phyloP scores from a whole-genome alignment of 2,113 vertebrate species.

The Tachycineta bicolor region DNA sequence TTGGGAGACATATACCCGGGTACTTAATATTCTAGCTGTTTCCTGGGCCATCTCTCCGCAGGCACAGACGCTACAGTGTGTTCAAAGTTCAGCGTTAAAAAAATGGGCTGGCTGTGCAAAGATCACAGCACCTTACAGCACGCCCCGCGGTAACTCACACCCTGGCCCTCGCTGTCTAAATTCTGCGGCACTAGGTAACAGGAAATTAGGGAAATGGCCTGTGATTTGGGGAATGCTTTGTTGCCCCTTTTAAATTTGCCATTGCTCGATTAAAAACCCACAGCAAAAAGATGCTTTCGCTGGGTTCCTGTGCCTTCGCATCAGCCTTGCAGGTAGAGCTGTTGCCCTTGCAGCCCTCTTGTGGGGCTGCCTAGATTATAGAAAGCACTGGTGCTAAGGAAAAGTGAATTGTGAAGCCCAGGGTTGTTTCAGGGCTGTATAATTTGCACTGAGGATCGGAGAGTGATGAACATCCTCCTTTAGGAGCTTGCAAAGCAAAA shows the following conservation, averaged over 20 bases:
- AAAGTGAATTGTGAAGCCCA: not conserved
- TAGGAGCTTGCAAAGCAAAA: not conserved
- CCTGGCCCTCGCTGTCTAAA: slow-evolving; percentile 21
- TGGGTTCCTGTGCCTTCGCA: not conserved
- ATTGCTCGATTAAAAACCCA: not conserved
- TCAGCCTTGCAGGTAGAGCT: not conserved
- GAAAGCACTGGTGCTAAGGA: not conserved
- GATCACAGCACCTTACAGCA: slow-evolving; percentile 20
- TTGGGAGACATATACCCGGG: slow-evolving; percentile 61
- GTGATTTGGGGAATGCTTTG: not conserved
- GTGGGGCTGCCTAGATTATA: not conserved
- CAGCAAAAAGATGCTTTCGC: not conserved
- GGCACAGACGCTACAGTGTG: not conserved
- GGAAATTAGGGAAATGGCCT: slow-evolving; percentile 56
- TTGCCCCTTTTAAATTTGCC: not conserved
- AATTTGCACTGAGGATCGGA: not conserved
- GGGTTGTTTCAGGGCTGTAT: not conserved
- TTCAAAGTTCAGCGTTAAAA: slow-evolving; percentile 58
- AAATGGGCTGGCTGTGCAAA: slow-evolving; percentile 20
- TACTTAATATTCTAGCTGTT: slow-evolving; percentile 77
- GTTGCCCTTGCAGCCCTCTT: not conserved
- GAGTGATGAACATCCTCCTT: not conserved
- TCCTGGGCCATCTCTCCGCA: slow-evolving; percentile 49
- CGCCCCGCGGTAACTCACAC: not conserved
- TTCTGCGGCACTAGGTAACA: slow-evolving; percentile 59